Percentiles rank a stretch among this genome's conserved stretches.
These are phyloP conservation scores for Eumerus sabulonum DNA, from an alignment of 2,888 invertebrate species.

Conservation along the genomic window DNA sequence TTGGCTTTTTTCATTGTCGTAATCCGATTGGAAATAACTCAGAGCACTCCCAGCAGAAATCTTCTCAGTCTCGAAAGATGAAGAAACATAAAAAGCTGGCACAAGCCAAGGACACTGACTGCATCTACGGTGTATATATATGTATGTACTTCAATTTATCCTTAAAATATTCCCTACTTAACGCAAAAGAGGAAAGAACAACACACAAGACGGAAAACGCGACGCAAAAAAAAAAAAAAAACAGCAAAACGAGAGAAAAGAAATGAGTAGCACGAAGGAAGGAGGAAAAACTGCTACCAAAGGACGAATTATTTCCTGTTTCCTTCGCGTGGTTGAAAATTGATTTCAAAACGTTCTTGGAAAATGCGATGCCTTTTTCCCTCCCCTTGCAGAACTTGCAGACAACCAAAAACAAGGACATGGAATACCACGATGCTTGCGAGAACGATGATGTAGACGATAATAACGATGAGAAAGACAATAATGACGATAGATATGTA, in stretches of 20 bases:
- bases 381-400: too few species aligned
- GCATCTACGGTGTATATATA: conserved; percentile 35
- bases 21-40: conserved; percentile 67
- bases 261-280: neutral
- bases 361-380: too few species aligned
- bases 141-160: conserved; percentile 27
- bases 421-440: conserved; percentile 23
- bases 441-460: conserved; percentile 11
- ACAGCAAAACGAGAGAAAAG: too few species aligned
- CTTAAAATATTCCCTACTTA: conserved; percentile 50
- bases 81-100: too few species aligned
- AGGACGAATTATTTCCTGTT: conserved; percentile 57
- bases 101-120: conserved; percentile 36
- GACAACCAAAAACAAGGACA: conserved; percentile 15
- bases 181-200: conserved; percentile 22
- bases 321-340: conserved; percentile 41
- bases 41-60: conserved; percentile 50
- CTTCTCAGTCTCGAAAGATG: conserved; percentile 26
- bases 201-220: neutral
- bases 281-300: conserved; percentile 20
- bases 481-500: neutral
- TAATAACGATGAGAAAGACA: conserved; percentile 6
- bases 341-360: conserved; percentile 47
- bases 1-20: conserved; percentile 67
- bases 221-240: conserved; percentile 4